Evolutionary conservation across 2,888 invertebrate genomes (phyloP).

Genomic region (Orchestes rusci): DNA sequence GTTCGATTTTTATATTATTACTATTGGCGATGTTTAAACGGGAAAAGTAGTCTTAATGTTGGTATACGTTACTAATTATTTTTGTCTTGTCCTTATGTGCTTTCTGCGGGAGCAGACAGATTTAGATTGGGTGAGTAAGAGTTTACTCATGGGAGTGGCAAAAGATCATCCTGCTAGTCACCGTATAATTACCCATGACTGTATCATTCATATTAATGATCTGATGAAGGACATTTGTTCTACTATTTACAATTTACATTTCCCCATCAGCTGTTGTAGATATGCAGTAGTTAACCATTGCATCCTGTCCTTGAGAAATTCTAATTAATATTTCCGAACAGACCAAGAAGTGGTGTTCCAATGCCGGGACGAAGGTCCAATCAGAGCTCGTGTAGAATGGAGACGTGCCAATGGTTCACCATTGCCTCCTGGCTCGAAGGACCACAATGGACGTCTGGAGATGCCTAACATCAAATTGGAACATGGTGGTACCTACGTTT

Average conservation of each 20-base stretch:
- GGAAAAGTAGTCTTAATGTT: too few species aligned
- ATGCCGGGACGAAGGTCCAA: conserved; percentile 84
- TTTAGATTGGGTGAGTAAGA: conserved; percentile 42
- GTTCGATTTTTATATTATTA: conserved; percentile 39
- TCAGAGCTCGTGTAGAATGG: conserved; percentile 71
- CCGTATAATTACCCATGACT: conserved; percentile 15
- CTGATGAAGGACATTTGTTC: too few species aligned
- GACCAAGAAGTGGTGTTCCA: conserved; percentile 90
- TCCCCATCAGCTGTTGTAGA: too few species aligned
- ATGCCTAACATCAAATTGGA: conserved; percentile 70
- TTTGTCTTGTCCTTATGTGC: conserved; percentile 34
- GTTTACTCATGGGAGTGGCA: conserved; percentile 21
- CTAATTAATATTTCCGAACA: too few species aligned
- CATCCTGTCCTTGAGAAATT: too few species aligned
- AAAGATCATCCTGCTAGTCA: conserved; percentile 17
- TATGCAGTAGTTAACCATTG: too few species aligned
- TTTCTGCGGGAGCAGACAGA: conserved; percentile 38
- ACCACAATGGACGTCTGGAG: conserved; percentile 73
- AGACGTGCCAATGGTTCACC: conserved; percentile 61
- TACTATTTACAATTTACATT: too few species aligned
- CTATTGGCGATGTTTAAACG: too few species aligned
- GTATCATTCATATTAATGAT: conserved; percentile 15
- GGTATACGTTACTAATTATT: conserved; percentile 31
- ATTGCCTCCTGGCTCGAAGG: conserved; percentile 69
- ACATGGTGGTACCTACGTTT: conserved; percentile 76